Base-by-base conservation (phyloP, 1,140 invertebrate genomes). In the Drosophila willistoni region DNA sequence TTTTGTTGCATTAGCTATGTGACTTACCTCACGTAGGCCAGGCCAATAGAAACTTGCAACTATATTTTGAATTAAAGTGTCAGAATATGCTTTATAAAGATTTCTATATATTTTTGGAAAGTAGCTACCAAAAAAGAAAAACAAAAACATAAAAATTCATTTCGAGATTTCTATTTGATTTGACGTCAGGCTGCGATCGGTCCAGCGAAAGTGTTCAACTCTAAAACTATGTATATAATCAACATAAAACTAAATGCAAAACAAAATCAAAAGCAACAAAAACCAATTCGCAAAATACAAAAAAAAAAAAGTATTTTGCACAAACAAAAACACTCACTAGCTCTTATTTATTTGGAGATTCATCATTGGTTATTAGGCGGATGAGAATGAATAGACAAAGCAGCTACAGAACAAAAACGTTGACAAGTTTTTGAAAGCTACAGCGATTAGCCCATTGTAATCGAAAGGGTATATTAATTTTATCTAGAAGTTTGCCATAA, bases 121-220 rank as follows among this genome's bases (percentile, higher is more conserved):
- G 68, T 71, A 14, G 39, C 42, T 13, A 61, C 29, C 42, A 42
- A 67, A 66, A 29, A 22, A 60, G 36, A 34, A 44, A 42, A 42
- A 61, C 54, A 61, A 69, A 51, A 51, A 51, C 44, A 51, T 51
- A 51, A 51, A 51, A 51, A 51, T 51, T 51, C 44, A 51, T 51
- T 51, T 51, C 1, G 10, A 51, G 44, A 68, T 78, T 78, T 78
- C 72, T 78, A 68, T 78, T 74, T 78, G 72, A 67, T 57, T 70
- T 64, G 76, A 71, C 76, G 66, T 77, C 75, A 77, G 70, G 64
- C 41, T 39, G 2, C 2, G 36, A 42, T 36, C 12, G 54, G 54
- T 75, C 60, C 64, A 75, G 76, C 72, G 76, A 78, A 75, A 78
- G 72, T 74, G 68, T 67, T 56, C 63, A 69, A 61, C 55, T 34